Evolutionary conservation across 2,113 vertebrate genomes (phyloP), one percentile per base, ranked within the genome.

Genomic region (Forbesichthys agassizii): DNA sequence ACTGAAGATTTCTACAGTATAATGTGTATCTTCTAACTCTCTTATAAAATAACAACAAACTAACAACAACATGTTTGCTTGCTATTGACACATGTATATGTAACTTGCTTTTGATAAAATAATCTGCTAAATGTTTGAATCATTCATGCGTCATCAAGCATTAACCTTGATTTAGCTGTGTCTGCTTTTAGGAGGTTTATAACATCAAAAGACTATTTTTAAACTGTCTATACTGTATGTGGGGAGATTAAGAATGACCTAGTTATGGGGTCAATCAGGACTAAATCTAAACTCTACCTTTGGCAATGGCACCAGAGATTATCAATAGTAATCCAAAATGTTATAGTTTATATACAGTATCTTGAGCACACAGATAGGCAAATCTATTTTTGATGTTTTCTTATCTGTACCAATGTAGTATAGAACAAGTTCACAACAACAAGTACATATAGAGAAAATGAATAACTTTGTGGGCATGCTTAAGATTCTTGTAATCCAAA

Each of bases 261-360:
- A 90, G 83, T 87, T 91, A 77, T 75, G 64, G 75, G 53, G 71
- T 81, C 81, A 76, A 81, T 77, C 79, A 16, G 82, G 70, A 86
- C 84, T 86, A 88, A 90, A 85, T 79, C 79, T 9, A 84, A 88
- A 86, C 80, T 85, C 82, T 80, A 79, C 77, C 79, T 72, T 87
- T 77, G 79, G 78, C 83, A 84, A 88, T 77, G 51, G 61, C 76
- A 74, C 77, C 71, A 48, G 79, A 91, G 88, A 90, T 91, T 90
- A 90, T 91, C 73, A 84, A 80, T 91, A 84, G 89, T 88, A 90
- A 91, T 91, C 88, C 85, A 88, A 88, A 91, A 82, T 81, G 80
- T 68, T 70, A 77, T 71, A 83, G 33, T 64, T 78, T 77, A 88
- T 27, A 27, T 27, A 27, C 27, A 84, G 65, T 57, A 62, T 78